Conservation (phyloP, 2,888 invertebrate species). For the Aradus depressus region DNA sequence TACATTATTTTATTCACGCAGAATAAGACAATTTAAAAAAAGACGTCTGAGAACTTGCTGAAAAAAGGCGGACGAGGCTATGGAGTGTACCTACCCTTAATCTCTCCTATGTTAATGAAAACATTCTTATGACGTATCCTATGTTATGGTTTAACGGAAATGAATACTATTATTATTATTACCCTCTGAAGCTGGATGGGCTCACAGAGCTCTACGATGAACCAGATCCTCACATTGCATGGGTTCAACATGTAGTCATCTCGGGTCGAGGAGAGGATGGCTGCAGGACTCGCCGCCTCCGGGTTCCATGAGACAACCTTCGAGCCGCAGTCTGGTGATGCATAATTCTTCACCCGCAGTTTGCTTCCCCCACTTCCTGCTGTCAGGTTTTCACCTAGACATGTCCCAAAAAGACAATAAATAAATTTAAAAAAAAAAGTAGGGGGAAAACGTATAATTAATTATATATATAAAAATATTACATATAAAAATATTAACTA, state of each 20-base stretch:
- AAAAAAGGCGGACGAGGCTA: no score
- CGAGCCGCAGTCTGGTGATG: conserved; percentile 92
- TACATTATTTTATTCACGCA: no score
- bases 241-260: conserved; percentile 98
- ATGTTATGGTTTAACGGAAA: no score
- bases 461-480: not conserved
- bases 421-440: not conserved
- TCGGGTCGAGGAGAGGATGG: conserved; percentile 74
- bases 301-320: conserved; percentile 88
- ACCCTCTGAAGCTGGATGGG: conserved; percentile 83
- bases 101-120: no score
- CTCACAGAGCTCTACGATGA: conserved; percentile 95
- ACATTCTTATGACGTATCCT: no score
- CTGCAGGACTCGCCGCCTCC: conserved; percentile 77
- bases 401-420: conserved; percentile 27
- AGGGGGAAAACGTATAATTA: not conserved
- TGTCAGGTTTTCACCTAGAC: conserved; percentile 55
- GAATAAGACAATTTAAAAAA: no score
- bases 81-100: no score
- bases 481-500: not conserved
- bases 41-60: no score
- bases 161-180: no score
- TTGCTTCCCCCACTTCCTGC: conserved; percentile 49
- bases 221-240: conserved; percentile 86
- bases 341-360: conserved; percentile 82